Percentiles rank a stretch among this genome's conserved stretches.
phyloP scores from a whole-genome alignment of 2,888 invertebrate genomes.

The Nomada ferruginata region DNA sequence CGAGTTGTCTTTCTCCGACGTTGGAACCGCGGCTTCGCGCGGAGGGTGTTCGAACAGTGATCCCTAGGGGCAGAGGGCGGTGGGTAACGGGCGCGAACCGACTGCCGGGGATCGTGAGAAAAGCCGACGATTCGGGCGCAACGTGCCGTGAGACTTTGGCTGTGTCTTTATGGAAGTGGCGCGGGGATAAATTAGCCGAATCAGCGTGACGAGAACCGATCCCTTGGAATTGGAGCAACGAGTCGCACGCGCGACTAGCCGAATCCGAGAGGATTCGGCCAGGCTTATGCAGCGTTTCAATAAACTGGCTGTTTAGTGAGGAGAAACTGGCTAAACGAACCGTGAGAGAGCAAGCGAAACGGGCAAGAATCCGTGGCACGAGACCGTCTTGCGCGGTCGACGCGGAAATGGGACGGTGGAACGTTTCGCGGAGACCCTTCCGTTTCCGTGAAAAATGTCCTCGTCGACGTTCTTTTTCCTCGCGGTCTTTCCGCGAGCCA shows the following conservation, averaged over 20 bases:
- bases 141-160: slow-evolving; percentile 37
- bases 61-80: slow-evolving; percentile 29
- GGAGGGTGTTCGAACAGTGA: slow-evolving; percentile 12
- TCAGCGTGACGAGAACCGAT: slow-evolving; percentile 42
- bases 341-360: slow-evolving; percentile 34
- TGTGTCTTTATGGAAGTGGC: slow-evolving; percentile 34
- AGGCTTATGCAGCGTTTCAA: slow-evolving; percentile 51
- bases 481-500: slow-evolving; percentile 4
- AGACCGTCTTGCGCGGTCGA: not conserved
- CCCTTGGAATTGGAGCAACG: slow-evolving; percentile 37
- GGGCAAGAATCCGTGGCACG: slow-evolving; percentile 4
- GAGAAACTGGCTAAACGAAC: slow-evolving; percentile 53
- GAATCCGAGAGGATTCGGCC: slow-evolving; percentile 24
- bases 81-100: slow-evolving; percentile 29
- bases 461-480: not conserved
- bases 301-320: slow-evolving; percentile 55
- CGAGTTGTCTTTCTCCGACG: slow-evolving; percentile 1
- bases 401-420: slow-evolving; percentile 39
- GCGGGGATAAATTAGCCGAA: slow-evolving; percentile 49
- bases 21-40: not conserved
- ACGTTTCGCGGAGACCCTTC: slow-evolving; percentile 5
- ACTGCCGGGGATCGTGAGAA: slow-evolving; percentile 51
- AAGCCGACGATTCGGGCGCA: slow-evolving; percentile 29
- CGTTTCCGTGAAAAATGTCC: not conserved
- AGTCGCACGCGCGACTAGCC: slow-evolving; percentile 35